Evolutionary conservation across 2,113 vertebrate species (phyloP), one percentile per base, ranked within the genome.

Genomic region (Cervus canadensis): DNA sequence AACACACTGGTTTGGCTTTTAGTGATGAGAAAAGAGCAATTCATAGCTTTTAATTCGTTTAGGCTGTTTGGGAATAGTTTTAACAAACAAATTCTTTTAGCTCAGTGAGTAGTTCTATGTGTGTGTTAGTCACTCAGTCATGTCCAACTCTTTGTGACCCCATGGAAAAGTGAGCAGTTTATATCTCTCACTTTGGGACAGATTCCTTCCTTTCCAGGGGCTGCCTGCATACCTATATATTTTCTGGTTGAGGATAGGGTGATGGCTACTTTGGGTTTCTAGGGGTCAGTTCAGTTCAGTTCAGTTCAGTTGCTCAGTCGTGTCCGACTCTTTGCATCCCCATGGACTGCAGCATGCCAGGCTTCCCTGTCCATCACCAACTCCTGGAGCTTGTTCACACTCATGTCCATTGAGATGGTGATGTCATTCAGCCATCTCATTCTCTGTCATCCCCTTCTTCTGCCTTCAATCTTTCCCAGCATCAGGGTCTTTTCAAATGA

Each of bases 41-140:
- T 60, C 71, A n/a, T 23, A 50, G 83, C 30, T 76, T 92, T 60
- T 43, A 60, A 43, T 89, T 95, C 23, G 3, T 71, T 76, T 59
- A 83, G 30, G 26, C 30, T 45, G 25, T 67, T 86, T 45, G 64
- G 74, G 52, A 78, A 56, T 6, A 82, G 48, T 45, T 45, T 81
- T 88, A 78, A 76, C 89, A 93, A 89, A 97, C 83, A 40, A 48
- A 40, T 56, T 93, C 48, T 91, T 88, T 96, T 62, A 94, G 54
- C 62, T 89, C 36, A 26, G 36, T 54, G 57, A 85, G 60, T 59
- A 21, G 10, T 19, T 16, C 52, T 76, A 5, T 11, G 21, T 36
- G 64, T n/a, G 17, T 71, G n/a, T 11, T 36, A 36, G n/a, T 71
- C 9, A 21, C 64, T 36, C 64, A 71, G 64, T 71, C 17, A 21